These are phyloP conservation scores for Colletes latitarsis DNA, from an alignment of 1,140 invertebrate genomes.

Conservation along the genomic window DNA sequence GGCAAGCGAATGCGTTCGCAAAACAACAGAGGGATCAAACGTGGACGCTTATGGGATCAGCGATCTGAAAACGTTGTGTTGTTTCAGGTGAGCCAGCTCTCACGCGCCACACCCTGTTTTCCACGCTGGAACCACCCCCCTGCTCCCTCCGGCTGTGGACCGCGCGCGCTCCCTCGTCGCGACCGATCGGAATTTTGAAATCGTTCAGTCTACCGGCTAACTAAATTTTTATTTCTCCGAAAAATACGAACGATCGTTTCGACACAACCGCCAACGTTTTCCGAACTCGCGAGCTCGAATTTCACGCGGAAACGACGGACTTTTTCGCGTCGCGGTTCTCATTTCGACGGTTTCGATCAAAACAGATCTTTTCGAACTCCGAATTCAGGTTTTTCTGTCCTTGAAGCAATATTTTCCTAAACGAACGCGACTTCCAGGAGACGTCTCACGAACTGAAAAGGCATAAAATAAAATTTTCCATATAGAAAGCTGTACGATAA, in stretches of 20 bases:
- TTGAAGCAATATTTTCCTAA: too few relatives aligned
- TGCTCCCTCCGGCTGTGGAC: constrained; percentile 26
- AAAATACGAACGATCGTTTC: constrained; percentile 22
- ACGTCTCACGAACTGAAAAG: too few relatives aligned
- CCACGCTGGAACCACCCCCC: constrained; percentile 54
- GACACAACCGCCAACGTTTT: too few relatives aligned
- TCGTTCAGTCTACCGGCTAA: constrained; percentile 63
- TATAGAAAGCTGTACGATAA: too few relatives aligned
- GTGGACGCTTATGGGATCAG: constrained; percentile 79
- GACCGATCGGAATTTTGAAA: constrained; percentile 65
- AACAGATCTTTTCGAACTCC: background rate
- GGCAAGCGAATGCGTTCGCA: constrained; percentile 59
- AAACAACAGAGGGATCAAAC: constrained; percentile 79
- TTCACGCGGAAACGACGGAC: background rate
- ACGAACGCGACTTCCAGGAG: too few relatives aligned
- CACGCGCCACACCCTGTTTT: constrained; percentile 75
- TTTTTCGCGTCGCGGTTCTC: too few relatives aligned
- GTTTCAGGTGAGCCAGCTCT: constrained; percentile 79
- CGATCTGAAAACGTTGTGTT: constrained; percentile 80
- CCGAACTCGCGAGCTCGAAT: background rate
- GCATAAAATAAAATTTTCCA: too few relatives aligned
- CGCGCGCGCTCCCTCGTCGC: constrained; percentile 45
- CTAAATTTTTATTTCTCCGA: constrained; percentile 44
- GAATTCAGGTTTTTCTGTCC: too few relatives aligned
- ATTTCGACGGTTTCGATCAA: background rate